Evolutionary conservation across 2,113 vertebrate species (phyloP), one percentile per base, ranked within the genome.

Genomic region (Acrocephalus arundinaceus): DNA sequence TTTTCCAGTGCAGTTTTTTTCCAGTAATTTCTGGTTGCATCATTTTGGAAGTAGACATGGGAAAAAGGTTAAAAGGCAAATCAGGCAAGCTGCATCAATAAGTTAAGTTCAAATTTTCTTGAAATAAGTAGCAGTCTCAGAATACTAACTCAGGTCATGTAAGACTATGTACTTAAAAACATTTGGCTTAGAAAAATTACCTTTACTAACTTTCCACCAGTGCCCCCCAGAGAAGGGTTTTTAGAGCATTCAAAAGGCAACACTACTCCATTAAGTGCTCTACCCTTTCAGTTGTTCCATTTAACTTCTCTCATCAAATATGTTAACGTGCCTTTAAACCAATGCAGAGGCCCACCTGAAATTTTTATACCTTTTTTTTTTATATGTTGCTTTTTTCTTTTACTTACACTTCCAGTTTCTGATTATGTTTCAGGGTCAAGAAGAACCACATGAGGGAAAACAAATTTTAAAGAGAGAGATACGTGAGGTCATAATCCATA

Each of bases 21-120:
- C 61, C 61, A 54, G 31, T 54, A 24, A 45, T 80, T 93, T 63
- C 72, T 91, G 23, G 23, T 45, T 1, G 0, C 37, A 24, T 27
- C 39, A 57, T 83, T 85, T 80, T 84, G 55, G n/a, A 86, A 83
- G 61, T 1, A 90, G 68, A 67, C 57, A n/a, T 2, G 51, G 23
- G 63, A 27, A 75, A 93, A 96, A 86, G 39, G 63, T 91, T 89
- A 89, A 28, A 88, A 91, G 87, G 91, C 75, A 84, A 81, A 80
- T 45, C 20, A 81, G 45, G 65, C 46, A 90, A 91, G 22, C 33
- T 80, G 15, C 37, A 74, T 45, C 37, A 74, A 0, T 61, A 81
- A 81, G 41, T 57, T 79, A 72, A 73, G 54, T 17, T 45, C 41
- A 80, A n/a, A 21, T 86, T 80, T 71, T 91, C 83, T 81, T 92